Conservation (phyloP, 2,113 vertebrate species). For the Ariopsis seemanni region DNA sequence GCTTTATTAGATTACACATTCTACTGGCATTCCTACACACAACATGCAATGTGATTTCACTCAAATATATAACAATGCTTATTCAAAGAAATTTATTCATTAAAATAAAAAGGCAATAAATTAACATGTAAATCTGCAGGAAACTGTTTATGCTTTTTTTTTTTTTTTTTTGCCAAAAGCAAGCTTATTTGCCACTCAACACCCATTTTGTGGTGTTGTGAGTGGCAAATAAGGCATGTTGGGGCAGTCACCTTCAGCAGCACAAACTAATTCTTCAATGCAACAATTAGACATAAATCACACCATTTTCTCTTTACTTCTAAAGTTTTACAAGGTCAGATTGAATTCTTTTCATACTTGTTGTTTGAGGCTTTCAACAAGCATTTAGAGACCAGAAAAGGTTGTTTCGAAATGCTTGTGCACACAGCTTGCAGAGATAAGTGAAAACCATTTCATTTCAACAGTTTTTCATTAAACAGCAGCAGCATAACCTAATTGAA, state of each 20-base stretch:
- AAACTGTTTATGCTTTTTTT: background rate
- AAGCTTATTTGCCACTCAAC: background rate
- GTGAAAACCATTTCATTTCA: constrained; percentile 1
- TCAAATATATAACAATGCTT: background rate
- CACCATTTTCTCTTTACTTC: background rate
- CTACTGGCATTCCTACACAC: background rate
- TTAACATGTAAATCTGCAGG: background rate
- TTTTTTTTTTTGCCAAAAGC: background rate
- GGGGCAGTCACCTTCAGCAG: background rate
- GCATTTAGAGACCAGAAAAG: background rate
- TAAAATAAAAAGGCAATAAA: background rate
- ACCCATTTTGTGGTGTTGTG: background rate
- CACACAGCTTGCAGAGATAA: constrained; percentile 18
- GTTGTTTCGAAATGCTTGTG: background rate
- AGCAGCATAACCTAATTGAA: background rate
- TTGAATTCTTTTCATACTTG: background rate
- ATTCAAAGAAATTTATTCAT: constrained; percentile 22
- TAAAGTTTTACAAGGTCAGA: background rate
- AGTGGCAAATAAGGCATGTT: background rate
- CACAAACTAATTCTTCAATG: background rate
- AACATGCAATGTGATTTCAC: background rate
- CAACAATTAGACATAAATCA: background rate
- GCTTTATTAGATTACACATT: constrained; percentile 6
- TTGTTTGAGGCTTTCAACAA: background rate
- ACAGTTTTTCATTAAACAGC: background rate